Evolutionary conservation across 2,113 vertebrate species (phyloP).

Genomic region (Ptilonorhynchus violaceus): DNA sequence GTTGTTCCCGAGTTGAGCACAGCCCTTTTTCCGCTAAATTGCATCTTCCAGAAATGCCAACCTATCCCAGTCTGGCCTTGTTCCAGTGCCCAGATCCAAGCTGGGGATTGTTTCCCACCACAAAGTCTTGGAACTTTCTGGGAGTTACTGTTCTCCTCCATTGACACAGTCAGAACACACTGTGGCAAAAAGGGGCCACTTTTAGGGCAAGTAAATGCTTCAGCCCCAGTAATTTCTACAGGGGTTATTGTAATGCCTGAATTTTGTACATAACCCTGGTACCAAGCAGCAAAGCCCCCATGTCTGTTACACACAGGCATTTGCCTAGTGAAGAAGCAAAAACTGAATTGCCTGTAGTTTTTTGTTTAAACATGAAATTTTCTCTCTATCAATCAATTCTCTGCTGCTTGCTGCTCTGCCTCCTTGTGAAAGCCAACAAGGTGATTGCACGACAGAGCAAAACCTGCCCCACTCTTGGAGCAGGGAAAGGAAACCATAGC

Average conservation of each 20-base stretch:
- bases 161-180: background rate
- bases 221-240: background rate
- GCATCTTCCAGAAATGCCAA: background rate
- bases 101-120: background rate
- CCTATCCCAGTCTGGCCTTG: accelerated
- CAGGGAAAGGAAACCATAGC: background rate
- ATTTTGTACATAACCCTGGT: too few species aligned
- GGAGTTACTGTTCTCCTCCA: background rate
- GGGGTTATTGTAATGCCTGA: background rate
- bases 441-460: accelerated
- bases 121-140: background rate
- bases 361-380: accelerated
- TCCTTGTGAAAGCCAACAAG: background rate
- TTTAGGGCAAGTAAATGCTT: background rate
- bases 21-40: accelerated
- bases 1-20: background rate
- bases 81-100: background rate
- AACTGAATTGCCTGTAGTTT: accelerated
- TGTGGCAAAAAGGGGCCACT: background rate
- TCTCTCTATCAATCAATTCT: background rate
- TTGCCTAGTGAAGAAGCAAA: background rate
- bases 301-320: background rate
- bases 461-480: background rate
- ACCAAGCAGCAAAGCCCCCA: background rate
- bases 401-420: background rate